Evolutionary conservation across 2,797 vertebrate species (phyloP), one percentile per base, ranked within the genome.

Genomic region (Pseudochaenichthys georgianus): DNA sequence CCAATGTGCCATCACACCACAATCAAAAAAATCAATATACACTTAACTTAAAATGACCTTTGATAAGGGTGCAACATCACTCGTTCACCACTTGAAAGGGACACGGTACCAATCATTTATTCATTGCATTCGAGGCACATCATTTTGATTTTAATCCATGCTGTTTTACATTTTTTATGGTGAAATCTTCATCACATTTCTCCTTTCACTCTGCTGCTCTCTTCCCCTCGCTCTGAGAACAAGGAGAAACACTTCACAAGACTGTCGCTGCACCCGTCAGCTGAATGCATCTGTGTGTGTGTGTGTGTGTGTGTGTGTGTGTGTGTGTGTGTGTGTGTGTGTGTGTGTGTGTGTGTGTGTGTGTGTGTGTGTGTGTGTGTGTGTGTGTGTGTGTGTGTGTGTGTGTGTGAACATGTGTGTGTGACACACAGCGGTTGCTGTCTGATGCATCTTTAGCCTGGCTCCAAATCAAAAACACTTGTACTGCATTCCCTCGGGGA

Each of bases 381-480:
- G 53, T 28, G 52, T 23, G 42, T 41, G 31, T 15, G n/a, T 64
- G 28, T 65, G 45, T 48, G 45, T 16, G 50, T 70, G 69, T 69
- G 50, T 52, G 61, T 62, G 73, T 38, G 65, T 52, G 41, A 23
- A 67, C 42, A 54, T 77, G 78, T 69, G 52, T 46, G 50, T 68
- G 71, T 83, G 80, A 82, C 78, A 88, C 83, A 74, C 70, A 84
- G 76, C 52, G 76, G 83, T 71, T 66, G 45, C 76, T 81, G 85
- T 88, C 78, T 80, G 80, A 87, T 87, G 79, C 85, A 80, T 92
- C 90, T 87, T 89, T 86, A 80, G 77, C 74, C 87, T 93, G 93
- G 90, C 87, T 90, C 81, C 78, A 88, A 93, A 91, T 94, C 91
- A 93, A 91, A 92, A 92, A 87, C 84, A 89, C 89, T 94, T 93